phyloP scores from a whole-genome alignment of 2,888 invertebrate genomes.

The Parthenolecanium corni region DNA sequence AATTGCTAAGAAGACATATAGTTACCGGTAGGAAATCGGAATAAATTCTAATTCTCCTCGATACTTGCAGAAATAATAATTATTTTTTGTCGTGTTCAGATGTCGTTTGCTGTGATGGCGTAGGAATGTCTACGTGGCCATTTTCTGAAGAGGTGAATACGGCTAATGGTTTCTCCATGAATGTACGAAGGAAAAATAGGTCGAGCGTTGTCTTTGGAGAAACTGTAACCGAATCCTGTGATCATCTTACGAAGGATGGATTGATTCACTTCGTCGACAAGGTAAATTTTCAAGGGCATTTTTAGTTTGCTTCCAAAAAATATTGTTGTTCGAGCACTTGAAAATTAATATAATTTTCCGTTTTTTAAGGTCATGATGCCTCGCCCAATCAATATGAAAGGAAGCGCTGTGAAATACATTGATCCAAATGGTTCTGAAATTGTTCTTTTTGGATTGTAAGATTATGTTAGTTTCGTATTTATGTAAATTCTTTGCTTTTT shows the following conservation, averaged over 20 bases:
- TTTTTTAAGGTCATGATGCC: slow-evolving; percentile 31
- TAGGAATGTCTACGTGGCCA: slow-evolving; percentile 38
- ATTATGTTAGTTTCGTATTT: too few relatives aligned
- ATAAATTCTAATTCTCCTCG: not conserved
- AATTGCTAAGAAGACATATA: slow-evolving; percentile 44
- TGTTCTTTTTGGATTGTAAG: slow-evolving; percentile 32
- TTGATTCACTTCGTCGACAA: slow-evolving; percentile 38
- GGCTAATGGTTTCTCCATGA: slow-evolving; percentile 37
- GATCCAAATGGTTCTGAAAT: slow-evolving; percentile 32
- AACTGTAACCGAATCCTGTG: slow-evolving; percentile 38
- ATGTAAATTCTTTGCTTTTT: too few relatives aligned
- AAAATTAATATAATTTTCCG: not conserved
- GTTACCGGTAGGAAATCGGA: slow-evolving; percentile 40
- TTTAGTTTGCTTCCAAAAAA: not conserved
- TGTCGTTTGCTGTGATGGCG: slow-evolving; percentile 40
- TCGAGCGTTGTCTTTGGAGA: slow-evolving; percentile 37
- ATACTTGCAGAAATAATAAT: not conserved
- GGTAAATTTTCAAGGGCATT: slow-evolving; percentile 33
- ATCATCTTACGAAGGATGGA: slow-evolving; percentile 38
- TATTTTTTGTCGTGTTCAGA: slow-evolving; percentile 32
- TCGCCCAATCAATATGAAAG: slow-evolving; percentile 28
- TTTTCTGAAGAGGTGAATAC: slow-evolving; percentile 38
- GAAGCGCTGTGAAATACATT: slow-evolving; percentile 32
- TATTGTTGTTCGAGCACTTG: not conserved
- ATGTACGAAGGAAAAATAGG: slow-evolving; percentile 36